Evolutionary conservation across 2,888 invertebrate genomes (phyloP), one percentile per base, ranked within the genome.

Genomic region (Dione juno): DNA sequence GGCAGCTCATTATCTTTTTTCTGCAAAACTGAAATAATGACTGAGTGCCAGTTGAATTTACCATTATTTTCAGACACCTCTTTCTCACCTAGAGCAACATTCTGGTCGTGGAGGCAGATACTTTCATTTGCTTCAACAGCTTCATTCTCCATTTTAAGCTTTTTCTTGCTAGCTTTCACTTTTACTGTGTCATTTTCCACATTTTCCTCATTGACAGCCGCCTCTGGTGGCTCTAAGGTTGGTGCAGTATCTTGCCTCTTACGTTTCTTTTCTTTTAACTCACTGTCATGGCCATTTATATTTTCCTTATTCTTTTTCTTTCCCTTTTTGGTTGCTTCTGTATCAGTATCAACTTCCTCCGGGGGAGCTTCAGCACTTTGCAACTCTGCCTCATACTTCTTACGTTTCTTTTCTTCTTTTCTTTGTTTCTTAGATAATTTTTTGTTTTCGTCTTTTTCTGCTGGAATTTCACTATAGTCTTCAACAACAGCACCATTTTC

Each of bases 1-100:
- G 95, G 94, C 54, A 97, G 90, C 79, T 96, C 95, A 76, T 95
- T 95, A 7, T 94, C 94, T 79, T 92, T 92, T 63, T 92, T 89
- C 72, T 92, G 81, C 67, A 95, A 82, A 59, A 94, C 88, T 3
- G 93, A 88, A 69, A 92, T 77, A 16, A 94, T 94, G 5, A 90
- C 88, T 9, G 85, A 87, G 77, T 92, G 91, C 94, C 94, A 94
- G 72, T 93, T 86, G 70, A 94, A 94, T 75, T 88, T 90, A 0
- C 88, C 90, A 69, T 75, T 78, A 64, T 79, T 84, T 52, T 76
- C 74, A 74, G 83, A 77, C 2, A 53, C 66, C 16, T 72, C 74
- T 9, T 78, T 81, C 77, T 87, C 92, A 74, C 86, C 88, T 76
- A 88, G 92, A 13, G 90, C 89, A 43, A 92, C 93, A 83, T 93